These are phyloP conservation scores for Apistogramma diplotaenia DNA, from an alignment of 2,113 vertebrate genomes.

Conservation along the genomic window DNA sequence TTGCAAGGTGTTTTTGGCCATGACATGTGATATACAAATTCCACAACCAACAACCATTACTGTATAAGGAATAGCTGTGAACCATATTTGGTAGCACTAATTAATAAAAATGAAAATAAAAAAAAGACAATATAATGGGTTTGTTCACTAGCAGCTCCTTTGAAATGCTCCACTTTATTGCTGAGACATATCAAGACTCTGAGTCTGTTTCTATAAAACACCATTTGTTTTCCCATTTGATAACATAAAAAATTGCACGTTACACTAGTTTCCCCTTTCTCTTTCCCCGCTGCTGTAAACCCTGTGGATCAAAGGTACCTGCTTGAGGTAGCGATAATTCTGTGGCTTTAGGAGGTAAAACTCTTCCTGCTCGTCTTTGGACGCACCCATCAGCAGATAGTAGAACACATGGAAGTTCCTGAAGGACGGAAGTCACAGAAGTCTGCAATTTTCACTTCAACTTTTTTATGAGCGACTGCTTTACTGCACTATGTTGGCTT, in stretches of 20 bases:
- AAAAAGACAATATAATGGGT: background rate
- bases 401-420: conserved; percentile 99
- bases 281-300: background rate
- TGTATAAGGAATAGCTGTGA: too few species aligned
- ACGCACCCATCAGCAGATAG: conserved; percentile 89
- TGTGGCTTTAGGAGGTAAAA: conserved; percentile 87
- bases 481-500: background rate
- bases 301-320: conserved; percentile 77
- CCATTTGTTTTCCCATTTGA: background rate
- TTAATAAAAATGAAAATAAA: background rate
- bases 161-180: background rate
- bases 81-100: background rate
- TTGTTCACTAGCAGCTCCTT: background rate
- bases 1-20: too few species aligned
- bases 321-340: conserved; percentile 96
- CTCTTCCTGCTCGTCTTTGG: conserved; percentile 84
- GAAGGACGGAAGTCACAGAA: conserved; percentile 19
- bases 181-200: background rate
- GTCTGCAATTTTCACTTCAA: background rate
- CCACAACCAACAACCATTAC: too few species aligned
- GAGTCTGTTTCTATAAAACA: background rate
- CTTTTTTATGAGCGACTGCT: background rate
- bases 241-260: background rate
- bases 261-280: background rate
- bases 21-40: too few species aligned